phyloP scores from a whole-genome alignment of 2,888 invertebrate species.

The Danaus chrysippus region DNA sequence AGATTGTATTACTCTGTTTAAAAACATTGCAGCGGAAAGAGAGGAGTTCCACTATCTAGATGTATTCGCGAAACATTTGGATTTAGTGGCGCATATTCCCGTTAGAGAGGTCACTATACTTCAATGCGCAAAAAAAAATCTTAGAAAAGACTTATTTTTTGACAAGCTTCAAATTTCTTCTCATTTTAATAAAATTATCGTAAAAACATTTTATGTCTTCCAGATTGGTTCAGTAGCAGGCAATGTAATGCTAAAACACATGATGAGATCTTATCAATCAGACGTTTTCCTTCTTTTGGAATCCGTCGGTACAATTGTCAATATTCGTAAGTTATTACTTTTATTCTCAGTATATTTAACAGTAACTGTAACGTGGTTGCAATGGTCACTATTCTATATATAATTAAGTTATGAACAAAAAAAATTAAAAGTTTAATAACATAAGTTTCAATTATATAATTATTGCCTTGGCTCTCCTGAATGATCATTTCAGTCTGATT shows the following conservation, averaged over 20 bases:
- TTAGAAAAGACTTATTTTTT: no score
- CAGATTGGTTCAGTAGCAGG: conserved; percentile 83
- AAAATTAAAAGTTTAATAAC: no score
- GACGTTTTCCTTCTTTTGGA: conserved; percentile 81
- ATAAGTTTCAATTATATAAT: no score
- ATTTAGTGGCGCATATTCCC: conserved; percentile 80
- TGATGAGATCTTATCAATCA: conserved; percentile 80
- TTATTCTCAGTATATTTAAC: not conserved
- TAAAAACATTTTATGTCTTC: no score
- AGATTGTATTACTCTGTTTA: conserved; percentile 73
- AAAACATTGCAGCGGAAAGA: conserved; percentile 46
- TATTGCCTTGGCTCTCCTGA: no score
- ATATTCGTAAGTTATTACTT: conserved; percentile 65
- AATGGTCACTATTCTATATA: no score
- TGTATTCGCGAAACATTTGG: conserved; percentile 78
- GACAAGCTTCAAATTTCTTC: no score
- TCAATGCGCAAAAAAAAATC: no score
- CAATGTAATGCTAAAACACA: conserved; percentile 82
- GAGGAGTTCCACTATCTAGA: conserved; percentile 75
- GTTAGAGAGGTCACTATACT: conserved; percentile 78
- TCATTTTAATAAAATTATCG: not conserved
- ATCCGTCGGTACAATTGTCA: conserved; percentile 72
- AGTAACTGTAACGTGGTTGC: not conserved
- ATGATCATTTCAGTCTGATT: no score
- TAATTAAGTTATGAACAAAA: no score